Evolutionary conservation across 2,797 vertebrate genomes (phyloP).

Genomic region (Orientallactaga sibirica): DNA sequence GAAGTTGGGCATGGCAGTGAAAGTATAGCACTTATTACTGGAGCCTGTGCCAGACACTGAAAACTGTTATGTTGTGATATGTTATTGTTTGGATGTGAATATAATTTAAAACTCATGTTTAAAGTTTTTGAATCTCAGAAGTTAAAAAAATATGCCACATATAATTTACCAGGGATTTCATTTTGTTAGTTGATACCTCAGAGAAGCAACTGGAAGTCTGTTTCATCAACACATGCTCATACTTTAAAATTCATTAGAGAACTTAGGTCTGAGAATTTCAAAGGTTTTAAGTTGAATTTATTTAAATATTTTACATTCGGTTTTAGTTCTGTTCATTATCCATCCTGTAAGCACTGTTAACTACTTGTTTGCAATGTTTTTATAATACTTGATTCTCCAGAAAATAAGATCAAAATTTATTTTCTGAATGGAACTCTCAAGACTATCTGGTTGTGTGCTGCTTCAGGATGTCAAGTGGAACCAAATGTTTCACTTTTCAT

Average conservation of each 20-base stretch:
- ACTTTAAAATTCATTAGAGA: constrained; percentile 6
- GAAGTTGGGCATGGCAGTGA: neutral
- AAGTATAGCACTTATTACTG: neutral
- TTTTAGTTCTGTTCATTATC: neutral
- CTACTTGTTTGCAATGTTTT: neutral
- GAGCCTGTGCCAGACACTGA: neutral
- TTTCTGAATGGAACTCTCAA: neutral
- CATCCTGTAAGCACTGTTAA: neutral
- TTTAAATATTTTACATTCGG: neutral
- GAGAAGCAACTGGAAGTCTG: neutral
- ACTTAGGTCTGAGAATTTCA: neutral
- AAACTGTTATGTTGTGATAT: neutral
- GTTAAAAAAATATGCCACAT: neutral
- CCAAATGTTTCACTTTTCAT: constrained; percentile 7
- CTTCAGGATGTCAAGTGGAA: neutral
- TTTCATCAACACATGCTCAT: neutral
- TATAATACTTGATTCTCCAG: neutral
- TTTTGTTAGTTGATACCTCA: neutral
- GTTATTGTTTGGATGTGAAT: neutral
- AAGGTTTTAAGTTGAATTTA: neutral
- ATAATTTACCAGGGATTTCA: neutral
- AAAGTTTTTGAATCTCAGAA: neutral
- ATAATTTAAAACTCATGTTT: neutral
- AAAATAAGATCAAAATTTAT: neutral
- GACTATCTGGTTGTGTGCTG: neutral